These are phyloP conservation scores for Lasiurus borealis DNA, from an alignment of 2,113 vertebrate genomes.

Conservation along the genomic window DNA sequence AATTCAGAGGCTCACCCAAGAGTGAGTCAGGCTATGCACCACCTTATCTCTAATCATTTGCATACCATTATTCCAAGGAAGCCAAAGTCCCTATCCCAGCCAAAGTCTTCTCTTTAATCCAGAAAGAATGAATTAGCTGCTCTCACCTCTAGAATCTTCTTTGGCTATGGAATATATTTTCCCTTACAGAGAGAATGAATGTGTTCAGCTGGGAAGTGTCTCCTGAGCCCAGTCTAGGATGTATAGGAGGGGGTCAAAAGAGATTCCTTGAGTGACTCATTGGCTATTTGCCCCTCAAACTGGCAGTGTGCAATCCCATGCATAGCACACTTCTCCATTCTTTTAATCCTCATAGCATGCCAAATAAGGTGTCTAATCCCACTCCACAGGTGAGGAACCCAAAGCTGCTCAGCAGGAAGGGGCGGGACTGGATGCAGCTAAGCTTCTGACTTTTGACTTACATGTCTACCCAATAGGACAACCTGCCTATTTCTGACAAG, in stretches of 20 bases:
- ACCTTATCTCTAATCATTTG: background rate
- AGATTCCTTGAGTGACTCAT: background rate
- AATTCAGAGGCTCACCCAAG: background rate
- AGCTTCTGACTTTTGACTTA: background rate
- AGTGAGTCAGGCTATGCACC: background rate
- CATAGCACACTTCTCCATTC: background rate
- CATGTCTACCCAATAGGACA: background rate
- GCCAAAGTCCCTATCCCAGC: background rate
- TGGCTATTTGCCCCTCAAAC: background rate
- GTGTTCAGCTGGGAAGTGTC: background rate
- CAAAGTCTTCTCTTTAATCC: background rate
- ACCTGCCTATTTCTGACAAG: background rate
- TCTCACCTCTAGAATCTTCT: background rate
- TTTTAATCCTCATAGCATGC: background rate
- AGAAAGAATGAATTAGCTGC: background rate
- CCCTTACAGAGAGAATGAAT: background rate
- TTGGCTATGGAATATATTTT: background rate
- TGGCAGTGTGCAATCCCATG: background rate
- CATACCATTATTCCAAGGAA: background rate
- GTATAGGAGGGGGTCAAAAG: conserved; percentile 6
- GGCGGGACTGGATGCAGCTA: background rate
- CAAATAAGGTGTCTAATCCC: background rate
- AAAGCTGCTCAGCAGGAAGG: background rate
- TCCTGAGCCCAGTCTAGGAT: background rate
- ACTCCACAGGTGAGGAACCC: background rate